Base-by-base conservation (phyloP, 2,888 invertebrate species). In the Nemurella pictetii region DNA sequence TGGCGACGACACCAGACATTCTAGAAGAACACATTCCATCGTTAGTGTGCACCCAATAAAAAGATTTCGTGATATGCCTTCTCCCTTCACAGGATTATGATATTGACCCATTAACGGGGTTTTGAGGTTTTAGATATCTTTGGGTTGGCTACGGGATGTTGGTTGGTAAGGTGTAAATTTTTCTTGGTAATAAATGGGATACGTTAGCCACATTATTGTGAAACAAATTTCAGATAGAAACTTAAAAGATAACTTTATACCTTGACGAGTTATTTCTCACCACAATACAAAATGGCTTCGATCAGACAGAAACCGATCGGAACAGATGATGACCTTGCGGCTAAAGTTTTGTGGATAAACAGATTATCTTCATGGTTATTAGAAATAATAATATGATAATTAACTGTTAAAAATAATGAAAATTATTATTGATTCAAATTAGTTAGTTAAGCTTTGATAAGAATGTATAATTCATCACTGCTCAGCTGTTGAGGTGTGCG, bases 1-100 rank as follows among this genome's bases (percentile, higher is more conserved):
- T 89, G 55, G 89, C 87, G 85, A 86, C 85, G 30, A 83, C 77
- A 4, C 83, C 85, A 20, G 85, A 84, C 86, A 86, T 86, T n/a
- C n/a, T n/a, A n/a, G n/a, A n/a, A n/a, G n/a, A n/a, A n/a, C n/a
- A n/a, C n/a, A n/a, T n/a, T n/a, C n/a, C n/a, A n/a, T n/a, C n/a
- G n/a, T n/a, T n/a, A n/a, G n/a, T n/a, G n/a, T n/a, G n/a, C n/a
- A n/a, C n/a, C n/a, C n/a, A n/a, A n/a, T n/a, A n/a, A n/a, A n/a
- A n/a, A n/a, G n/a, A n/a, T n/a, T n/a, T n/a, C n/a, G n/a, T n/a
- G n/a, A n/a, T n/a, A n/a, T n/a, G n/a, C n/a, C n/a, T n/a, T n/a
- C n/a, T n/a, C n/a, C n/a, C 12, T 20, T 55, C 55, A 20, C 55
- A 55, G 55, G 55, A 15, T 55, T 12, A 55, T n/a, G 55, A 55